Evolutionary conservation across 2,113 vertebrate genomes (phyloP).

Genomic region (Motacilla tschutschensis): DNA sequence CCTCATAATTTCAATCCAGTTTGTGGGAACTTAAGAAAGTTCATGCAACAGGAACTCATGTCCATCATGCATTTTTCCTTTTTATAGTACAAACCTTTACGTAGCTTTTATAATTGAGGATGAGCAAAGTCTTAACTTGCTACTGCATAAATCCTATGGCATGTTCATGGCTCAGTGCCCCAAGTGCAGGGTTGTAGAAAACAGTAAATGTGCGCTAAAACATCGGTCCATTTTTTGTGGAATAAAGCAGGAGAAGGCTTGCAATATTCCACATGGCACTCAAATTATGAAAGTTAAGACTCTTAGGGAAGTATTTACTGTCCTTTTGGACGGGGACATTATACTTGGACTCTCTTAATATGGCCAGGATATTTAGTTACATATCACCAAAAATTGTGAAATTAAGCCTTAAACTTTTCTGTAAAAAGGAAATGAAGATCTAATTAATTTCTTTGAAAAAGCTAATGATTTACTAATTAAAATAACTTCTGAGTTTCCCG

Average conservation of each 20-base stretch:
- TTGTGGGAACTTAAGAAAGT: not conserved
- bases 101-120: not conserved
- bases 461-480: not conserved
- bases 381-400: constrained; percentile 4
- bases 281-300: not conserved
- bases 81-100: not conserved
- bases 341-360: not conserved
- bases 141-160: not conserved
- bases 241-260: constrained; percentile 26
- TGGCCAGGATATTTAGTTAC: not conserved
- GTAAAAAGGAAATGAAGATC: not conserved
- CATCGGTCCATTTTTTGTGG: not conserved
- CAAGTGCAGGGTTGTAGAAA: not conserved
- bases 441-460: not conserved
- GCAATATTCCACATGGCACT: not conserved
- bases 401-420: constrained; percentile 1
- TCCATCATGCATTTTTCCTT: not conserved
- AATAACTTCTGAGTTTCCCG: not conserved
- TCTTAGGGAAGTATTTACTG: constrained; percentile 1
- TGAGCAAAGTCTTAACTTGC: not conserved
- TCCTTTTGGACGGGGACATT: not conserved
- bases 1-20: not conserved
- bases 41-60: not conserved
- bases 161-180: not conserved
- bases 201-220: not conserved